Conservation (phyloP, 1,140 invertebrate genomes). For the Diorhabda elongata region DNA sequence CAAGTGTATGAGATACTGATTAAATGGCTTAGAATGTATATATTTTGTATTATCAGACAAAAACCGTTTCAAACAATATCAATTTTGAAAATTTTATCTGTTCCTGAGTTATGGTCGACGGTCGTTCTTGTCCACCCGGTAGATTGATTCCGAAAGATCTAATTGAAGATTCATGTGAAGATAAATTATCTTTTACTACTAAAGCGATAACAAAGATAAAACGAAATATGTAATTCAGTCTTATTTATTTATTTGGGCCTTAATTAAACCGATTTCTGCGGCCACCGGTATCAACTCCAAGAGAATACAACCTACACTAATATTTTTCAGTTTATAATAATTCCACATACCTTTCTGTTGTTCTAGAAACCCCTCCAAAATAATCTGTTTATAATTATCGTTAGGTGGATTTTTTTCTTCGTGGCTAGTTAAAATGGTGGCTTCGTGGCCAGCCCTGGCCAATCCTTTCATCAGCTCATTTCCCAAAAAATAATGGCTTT, state of each 20-base stretch:
- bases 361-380: slow-evolving; percentile 24
- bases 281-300: not conserved
- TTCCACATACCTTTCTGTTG: slow-evolving; percentile 17
- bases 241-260: not conserved
- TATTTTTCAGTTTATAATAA: not conserved
- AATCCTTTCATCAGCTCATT: slow-evolving; percentile 53
- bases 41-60: too few relatives aligned
- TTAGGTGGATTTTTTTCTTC: slow-evolving; percentile 43
- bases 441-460: slow-evolving; percentile 54
- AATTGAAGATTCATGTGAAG: not conserved
- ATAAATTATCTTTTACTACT: not conserved
- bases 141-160: not conserved
- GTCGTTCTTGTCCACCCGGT: too few relatives aligned
- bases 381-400: slow-evolving; percentile 19
- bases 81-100: too few relatives aligned
- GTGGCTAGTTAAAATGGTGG: slow-evolving; percentile 55
- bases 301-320: not conserved
- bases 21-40: too few relatives aligned
- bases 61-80: too few relatives aligned
- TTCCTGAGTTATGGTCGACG: too few relatives aligned
- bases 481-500: slow-evolving; percentile 57
- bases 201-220: not conserved
- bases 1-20: too few relatives aligned
- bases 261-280: not conserved
- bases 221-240: not conserved